Base-by-base conservation (phyloP, 2,888 invertebrate genomes). In the Lissocephala sabroskyi region DNA sequence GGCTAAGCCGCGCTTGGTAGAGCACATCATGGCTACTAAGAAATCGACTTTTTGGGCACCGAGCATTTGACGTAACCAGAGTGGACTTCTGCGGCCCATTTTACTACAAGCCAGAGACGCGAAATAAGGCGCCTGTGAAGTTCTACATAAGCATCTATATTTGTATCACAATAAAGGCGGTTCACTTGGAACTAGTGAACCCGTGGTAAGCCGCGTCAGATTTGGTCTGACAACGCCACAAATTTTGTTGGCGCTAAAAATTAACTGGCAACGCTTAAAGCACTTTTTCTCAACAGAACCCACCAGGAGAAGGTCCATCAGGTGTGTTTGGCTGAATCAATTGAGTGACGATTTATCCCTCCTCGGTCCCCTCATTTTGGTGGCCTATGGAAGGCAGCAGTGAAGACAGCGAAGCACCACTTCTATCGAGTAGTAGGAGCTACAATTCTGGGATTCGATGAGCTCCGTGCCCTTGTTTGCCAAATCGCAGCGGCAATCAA, bases 91-190 rank as follows among this genome's bases (percentile, higher is more conserved):
- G 45, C 5, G 32, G 41, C 10, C 45, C 37, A 1, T 45, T 49
- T 13, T 46, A 39, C n/a, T 45, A 42, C 11, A 45, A 49, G 32
- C 32, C 35, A 1, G 42, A 51, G 10, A 14, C 32, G n/a, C 29
- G 40, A 13, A 49, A 44, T 32, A 37, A 32, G 9, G 23, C 44
- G 6, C 43, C 32, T 7, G 9, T 11, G 10, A 47, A 52, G 23
- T 46, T 28, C 13, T 52, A 47, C 35, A 33, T 52, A 3, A 26
- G 35, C 1, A 26, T 52, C 11, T 52, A 41, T 11, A 33, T 52
- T 9, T 48, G 44, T 18, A 48, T 52, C n/a, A 36, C 44, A 9
- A 48, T 41, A 3, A 46, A 52, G 36, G 52, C 52, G 11, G 33
- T 36, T 4, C 41, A 43, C 28, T 1, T 47, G 16, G 50, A 51